phyloP scores from a whole-genome alignment of 2,113 vertebrate species.

The Abramis brama region DNA sequence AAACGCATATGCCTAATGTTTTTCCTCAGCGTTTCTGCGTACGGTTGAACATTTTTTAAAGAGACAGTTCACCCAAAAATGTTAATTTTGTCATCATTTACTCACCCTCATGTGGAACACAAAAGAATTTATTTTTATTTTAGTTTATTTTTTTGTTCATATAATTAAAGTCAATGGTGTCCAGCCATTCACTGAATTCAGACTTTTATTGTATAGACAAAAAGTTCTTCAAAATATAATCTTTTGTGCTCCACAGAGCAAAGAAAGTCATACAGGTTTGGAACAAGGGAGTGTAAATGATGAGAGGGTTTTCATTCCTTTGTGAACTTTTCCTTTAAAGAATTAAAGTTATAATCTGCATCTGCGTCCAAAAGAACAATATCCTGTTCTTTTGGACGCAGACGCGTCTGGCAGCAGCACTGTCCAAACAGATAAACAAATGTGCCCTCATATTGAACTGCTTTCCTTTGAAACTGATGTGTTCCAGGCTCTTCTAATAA shows the following conservation, averaged over 20 bases:
- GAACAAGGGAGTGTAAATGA: neutral
- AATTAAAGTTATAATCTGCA: neutral
- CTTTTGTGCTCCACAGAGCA: neutral
- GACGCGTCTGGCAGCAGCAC: neutral
- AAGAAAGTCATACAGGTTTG: neutral
- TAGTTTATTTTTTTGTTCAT: too few relatives aligned
- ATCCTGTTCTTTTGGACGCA: slow-evolving; percentile 2
- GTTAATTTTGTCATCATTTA: neutral
- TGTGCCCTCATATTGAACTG: slow-evolving; percentile 30
- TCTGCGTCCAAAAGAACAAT: slow-evolving; percentile 17
- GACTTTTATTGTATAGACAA: neutral
- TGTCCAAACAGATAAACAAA: slow-evolving; percentile 46
- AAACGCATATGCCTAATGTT: neutral
- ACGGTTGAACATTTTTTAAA: neutral
- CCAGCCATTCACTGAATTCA: neutral
- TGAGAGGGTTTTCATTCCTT: neutral
- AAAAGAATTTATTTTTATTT: neutral
- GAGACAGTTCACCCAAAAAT: neutral
- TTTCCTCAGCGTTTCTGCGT: neutral
- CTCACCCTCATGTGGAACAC: neutral
- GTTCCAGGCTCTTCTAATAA: slow-evolving; percentile 73
- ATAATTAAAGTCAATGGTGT: neutral
- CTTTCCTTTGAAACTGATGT: slow-evolving; percentile 61
- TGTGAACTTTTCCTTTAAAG: neutral
- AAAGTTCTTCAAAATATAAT: neutral